phyloP scores from a whole-genome alignment of 2,888 invertebrate genomes.

The Drosophila mimetica region DNA sequence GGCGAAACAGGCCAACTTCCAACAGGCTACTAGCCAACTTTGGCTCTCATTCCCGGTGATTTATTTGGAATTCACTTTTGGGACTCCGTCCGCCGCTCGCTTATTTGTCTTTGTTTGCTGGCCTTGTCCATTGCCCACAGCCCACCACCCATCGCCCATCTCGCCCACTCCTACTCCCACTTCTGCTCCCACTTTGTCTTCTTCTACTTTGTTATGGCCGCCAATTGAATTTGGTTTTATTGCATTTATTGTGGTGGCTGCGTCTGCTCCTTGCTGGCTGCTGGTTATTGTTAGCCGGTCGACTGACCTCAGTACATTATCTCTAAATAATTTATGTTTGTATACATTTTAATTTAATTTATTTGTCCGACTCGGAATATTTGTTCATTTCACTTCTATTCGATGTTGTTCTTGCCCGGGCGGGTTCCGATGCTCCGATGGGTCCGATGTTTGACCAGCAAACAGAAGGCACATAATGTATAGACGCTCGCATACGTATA shows the following conservation, averaged over 20 bases:
- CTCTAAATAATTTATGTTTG: conserved; percentile 80
- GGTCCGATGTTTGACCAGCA: conserved; percentile 54
- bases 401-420: conserved; percentile 20
- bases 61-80: conserved; percentile 63
- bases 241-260: conserved; percentile 71
- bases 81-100: conserved; percentile 35
- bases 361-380: conserved; percentile 68
- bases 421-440: conserved; percentile 4
- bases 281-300: conserved; percentile 68
- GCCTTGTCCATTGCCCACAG: conserved; percentile 7
- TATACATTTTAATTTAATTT: conserved; percentile 79
- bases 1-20: conserved; percentile 31
- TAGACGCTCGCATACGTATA: conserved; percentile 34
- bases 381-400: conserved; percentile 53
- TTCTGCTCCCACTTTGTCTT: conserved; percentile 30
- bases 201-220: conserved; percentile 57
- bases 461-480: conserved; percentile 56
- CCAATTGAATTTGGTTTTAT: conserved; percentile 78
- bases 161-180: neutral
- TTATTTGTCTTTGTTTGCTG: conserved; percentile 67
- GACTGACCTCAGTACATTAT: conserved; percentile 67
- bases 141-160: conserved; percentile 1
- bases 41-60: conserved; percentile 64
- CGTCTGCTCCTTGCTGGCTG: conserved; percentile 36
- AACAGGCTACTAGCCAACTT: conserved; percentile 37